These are phyloP conservation scores for Mastacembelus armatus DNA, from an alignment of 2,797 vertebrate genomes.

Conservation along the genomic window DNA sequence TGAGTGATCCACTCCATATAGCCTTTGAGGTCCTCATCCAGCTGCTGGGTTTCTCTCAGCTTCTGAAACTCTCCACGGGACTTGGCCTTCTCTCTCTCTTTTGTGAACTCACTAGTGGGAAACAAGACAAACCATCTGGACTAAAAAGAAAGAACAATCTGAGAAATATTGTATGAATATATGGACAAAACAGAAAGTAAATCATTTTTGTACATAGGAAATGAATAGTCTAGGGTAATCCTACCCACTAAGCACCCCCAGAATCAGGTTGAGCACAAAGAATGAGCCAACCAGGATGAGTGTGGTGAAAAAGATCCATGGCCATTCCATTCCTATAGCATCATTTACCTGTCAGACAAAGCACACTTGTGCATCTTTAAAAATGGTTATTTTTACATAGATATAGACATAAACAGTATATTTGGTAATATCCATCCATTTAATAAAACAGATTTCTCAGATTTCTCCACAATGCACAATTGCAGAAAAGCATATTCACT, in stretches of 20 bases:
- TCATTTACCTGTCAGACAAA: slow-evolving; percentile 95
- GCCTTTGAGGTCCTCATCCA: slow-evolving; percentile 94
- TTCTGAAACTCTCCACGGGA: slow-evolving; percentile 93
- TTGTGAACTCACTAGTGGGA: slow-evolving; percentile 90
- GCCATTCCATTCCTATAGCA: slow-evolving; percentile 97
- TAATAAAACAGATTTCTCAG: too few species aligned
- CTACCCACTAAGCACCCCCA: slow-evolving; percentile 95
- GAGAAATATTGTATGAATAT: not conserved
- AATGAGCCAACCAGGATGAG: slow-evolving; percentile 96
- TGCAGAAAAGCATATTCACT: too few species aligned
- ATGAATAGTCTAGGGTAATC: slow-evolving; percentile 20
- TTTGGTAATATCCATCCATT: too few species aligned
- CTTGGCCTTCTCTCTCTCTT: slow-evolving; percentile 95
- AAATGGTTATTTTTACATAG: too few species aligned
- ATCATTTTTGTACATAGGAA: not conserved
- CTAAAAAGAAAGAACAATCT: not conserved
- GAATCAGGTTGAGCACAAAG: slow-evolving; percentile 94
- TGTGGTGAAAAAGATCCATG: slow-evolving; percentile 96
- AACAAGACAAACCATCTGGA: not conserved
- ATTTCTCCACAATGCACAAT: too few species aligned
- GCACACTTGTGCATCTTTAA: too few species aligned
- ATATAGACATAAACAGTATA: too few species aligned
- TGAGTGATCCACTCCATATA: slow-evolving; percentile 98
- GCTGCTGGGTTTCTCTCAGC: slow-evolving; percentile 92
- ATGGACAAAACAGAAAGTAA: slow-evolving; percentile 1